A percentile compares a stretch with the other conserved stretches of the same genome.
Conservation (phyloP, 2,113 vertebrate species). For the Neoarius graeffei region DNA sequence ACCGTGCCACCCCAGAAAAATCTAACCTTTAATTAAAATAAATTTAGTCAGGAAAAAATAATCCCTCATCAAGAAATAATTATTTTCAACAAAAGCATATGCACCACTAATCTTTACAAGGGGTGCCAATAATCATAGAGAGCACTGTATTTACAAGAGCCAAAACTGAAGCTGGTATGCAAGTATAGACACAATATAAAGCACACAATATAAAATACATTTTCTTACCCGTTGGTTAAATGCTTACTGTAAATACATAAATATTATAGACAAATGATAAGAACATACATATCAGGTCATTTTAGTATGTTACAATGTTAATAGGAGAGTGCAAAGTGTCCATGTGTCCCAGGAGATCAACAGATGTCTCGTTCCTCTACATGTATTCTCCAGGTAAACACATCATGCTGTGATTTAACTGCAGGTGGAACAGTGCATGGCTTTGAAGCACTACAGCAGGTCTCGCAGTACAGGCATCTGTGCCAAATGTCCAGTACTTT, state of each 20-base stretch:
- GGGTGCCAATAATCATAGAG: no score
- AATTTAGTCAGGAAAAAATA: no score
- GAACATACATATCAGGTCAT: not conserved
- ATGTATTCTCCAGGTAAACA: slow-evolving; percentile 59
- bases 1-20: no score
- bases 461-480: slow-evolving; percentile 47
- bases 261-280: not conserved
- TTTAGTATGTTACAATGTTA: not conserved
- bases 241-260: not conserved
- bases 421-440: slow-evolving; percentile 58
- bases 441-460: slow-evolving; percentile 67
- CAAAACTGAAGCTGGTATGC: not conserved
- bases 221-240: not conserved
- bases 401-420: slow-evolving; percentile 53
- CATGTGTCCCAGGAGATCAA: slow-evolving; percentile 5
- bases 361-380: slow-evolving; percentile 19
- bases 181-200: not conserved
- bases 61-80: no score
- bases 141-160: not conserved
- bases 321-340: not conserved
- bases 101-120: no score
- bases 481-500: slow-evolving; percentile 61
- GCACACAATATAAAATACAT: not conserved
- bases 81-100: no score
- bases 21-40: no score